Base-by-base conservation (phyloP, 2,888 invertebrate genomes). In the Penaeus monodon region DNA sequence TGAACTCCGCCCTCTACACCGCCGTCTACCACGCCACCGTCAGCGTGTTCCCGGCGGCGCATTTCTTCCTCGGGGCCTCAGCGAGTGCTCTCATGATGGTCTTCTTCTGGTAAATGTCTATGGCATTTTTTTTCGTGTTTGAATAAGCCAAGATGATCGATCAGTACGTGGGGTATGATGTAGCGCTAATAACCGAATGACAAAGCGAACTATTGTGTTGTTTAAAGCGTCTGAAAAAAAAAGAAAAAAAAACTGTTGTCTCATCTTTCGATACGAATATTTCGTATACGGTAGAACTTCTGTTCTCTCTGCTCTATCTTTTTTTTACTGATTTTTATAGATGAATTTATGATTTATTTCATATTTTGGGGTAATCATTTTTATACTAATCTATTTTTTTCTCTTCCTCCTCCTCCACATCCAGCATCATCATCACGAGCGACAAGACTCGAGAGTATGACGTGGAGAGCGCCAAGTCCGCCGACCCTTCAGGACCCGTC, bases 21-120 rank as follows among this genome's bases (percentile, higher is more conserved):
- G 88, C 88, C 74, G 88, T 89, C 79, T 89, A 89, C 84, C 83
- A 86, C 49, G 84, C 86, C 33, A 79, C 89, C 38, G 89, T 89
- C 44, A 84, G 86, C 29, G 65, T 65, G 22, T 89, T 89, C 84
- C 89, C 89, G 17, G 84, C 85, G 14, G 89, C 89, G 0, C 89
- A 89, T 29, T 89, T 89, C 84, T 86, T 89, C 66, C 77, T 89
- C 44, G 89, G 88, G 6, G 85, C 84, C 10, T 66, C 83, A 7
- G 85, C 86, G 8, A 86, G 84, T 33, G 83, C 64, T 14, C 63
- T 88, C 73, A 88, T 88, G 84, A 78, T 88, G 6, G 33, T 86
- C 27, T 81, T 89, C 33, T 89, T 89, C 84, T 68, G 85, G 89
- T 89, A 77, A 84, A 88, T 85, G 57, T 20, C 44, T 44, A 44